These are phyloP conservation scores for Aegithalos caudatus DNA, from an alignment of 2,113 vertebrate species.

Conservation along the genomic window DNA sequence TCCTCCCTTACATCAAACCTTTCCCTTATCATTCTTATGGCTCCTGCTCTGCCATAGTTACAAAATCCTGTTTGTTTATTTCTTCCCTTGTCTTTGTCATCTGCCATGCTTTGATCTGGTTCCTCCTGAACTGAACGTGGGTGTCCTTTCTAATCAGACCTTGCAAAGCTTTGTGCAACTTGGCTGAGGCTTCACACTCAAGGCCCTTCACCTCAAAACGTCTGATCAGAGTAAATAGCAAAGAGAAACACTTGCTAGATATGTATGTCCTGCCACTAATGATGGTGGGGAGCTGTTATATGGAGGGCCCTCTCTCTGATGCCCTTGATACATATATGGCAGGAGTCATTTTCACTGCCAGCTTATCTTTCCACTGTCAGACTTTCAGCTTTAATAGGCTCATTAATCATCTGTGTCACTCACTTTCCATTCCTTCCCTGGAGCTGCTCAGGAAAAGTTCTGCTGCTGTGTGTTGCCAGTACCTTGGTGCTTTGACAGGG, in stretches of 20 bases:
- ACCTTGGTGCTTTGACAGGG: slow-evolving; percentile 24
- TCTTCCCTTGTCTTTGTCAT: background rate
- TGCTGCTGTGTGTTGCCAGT: slow-evolving; percentile 29
- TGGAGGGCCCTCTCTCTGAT: slow-evolving; percentile 29
- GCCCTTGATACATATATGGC: slow-evolving; percentile 37
- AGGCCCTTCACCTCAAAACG: slow-evolving; percentile 39
- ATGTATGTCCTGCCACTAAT: slow-evolving; percentile 8
- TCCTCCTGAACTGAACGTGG: background rate
- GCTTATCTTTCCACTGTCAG: slow-evolving; percentile 64
- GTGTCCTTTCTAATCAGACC: slow-evolving; percentile 10
- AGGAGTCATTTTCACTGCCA: slow-evolving; percentile 57
- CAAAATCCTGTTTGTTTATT: background rate
- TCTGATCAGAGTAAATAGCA: background rate
- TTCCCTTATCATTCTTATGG: background rate
- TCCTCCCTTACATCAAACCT: background rate
- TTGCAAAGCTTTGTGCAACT: background rate
- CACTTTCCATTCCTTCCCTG: slow-evolving; percentile 42
- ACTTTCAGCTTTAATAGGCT: slow-evolving; percentile 59
- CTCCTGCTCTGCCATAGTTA: background rate
- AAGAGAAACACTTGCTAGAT: background rate
- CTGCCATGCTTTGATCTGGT: background rate
- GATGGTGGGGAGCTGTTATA: slow-evolving; percentile 7
- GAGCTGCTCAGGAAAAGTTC: slow-evolving; percentile 51
- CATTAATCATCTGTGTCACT: slow-evolving; percentile 66
- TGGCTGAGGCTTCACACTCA: background rate